A percentile compares a stretch with the other conserved stretches of the same genome.
phyloP scores from a whole-genome alignment of 2,888 invertebrate genomes.

The Drosophila colorata region DNA sequence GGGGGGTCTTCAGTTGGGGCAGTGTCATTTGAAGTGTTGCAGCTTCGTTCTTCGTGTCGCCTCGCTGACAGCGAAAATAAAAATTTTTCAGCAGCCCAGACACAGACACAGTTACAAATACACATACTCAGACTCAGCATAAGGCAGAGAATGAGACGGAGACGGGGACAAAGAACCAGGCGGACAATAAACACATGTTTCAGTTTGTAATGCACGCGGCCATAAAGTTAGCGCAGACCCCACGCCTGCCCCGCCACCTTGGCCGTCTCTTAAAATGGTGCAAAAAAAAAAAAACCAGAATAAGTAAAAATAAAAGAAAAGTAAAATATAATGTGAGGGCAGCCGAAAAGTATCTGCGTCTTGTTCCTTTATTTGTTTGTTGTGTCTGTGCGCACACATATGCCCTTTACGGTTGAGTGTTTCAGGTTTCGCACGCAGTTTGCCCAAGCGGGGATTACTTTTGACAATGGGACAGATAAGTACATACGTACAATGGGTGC shows the following conservation, averaged over 20 bases:
- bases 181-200: constrained; percentile 82
- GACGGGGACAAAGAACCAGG: constrained; percentile 20
- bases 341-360: constrained; percentile 68
- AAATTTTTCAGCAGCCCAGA: constrained; percentile 57
- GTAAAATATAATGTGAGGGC: constrained; percentile 53
- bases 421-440: constrained; percentile 1
- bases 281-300: constrained; percentile 29
- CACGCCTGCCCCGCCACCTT: neutral
- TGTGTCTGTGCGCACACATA: constrained; percentile 48
- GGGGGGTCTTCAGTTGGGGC: neutral
- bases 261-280: constrained; percentile 53
- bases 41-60: constrained; percentile 60
- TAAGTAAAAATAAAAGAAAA: constrained; percentile 25
- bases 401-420: constrained; percentile 50
- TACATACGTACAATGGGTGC: neutral
- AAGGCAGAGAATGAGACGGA: constrained; percentile 2
- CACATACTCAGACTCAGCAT: too few relatives aligned
- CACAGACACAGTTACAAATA: constrained; percentile 14
- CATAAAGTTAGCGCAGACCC: constrained; percentile 62
- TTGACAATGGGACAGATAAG: constrained; percentile 22
- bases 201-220: constrained; percentile 77
- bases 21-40: constrained; percentile 74
- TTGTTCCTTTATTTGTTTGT: constrained; percentile 39
- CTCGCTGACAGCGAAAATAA: constrained; percentile 72
- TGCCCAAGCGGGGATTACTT: constrained; percentile 30